Evolutionary conservation across 2,888 invertebrate genomes (phyloP).

Genomic region (Scaptomyza parva): DNA sequence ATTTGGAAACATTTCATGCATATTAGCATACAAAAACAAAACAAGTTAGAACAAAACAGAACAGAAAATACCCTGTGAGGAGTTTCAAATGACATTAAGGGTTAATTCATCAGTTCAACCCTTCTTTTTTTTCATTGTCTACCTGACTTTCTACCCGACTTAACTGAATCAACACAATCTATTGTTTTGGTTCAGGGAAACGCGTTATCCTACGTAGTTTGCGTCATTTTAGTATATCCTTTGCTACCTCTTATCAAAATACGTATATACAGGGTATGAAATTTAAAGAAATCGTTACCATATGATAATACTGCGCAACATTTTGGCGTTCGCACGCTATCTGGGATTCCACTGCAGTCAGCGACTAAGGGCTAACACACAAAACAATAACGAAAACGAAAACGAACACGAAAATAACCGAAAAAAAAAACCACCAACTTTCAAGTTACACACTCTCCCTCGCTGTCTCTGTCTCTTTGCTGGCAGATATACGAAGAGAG

Average conservation of each 20-base stretch:
- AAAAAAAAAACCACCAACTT: background rate
- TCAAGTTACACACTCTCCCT: constrained; percentile 5
- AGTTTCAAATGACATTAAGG: background rate
- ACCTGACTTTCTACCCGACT: background rate
- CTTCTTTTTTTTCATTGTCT: background rate
- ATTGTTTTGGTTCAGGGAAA: background rate
- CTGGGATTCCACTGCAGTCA: constrained; percentile 38
- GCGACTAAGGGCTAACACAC: constrained; percentile 29
- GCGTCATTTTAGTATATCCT: background rate
- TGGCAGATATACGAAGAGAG: constrained; percentile 6
- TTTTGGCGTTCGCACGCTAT: constrained; percentile 49
- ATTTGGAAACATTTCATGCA: constrained; percentile 50
- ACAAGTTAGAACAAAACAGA: background rate
- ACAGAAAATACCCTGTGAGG: constrained; percentile 2
- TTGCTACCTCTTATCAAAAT: background rate
- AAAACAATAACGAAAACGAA: too few species aligned
- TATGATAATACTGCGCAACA: constrained; percentile 34
- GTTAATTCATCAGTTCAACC: background rate
- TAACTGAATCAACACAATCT: background rate
- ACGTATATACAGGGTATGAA: background rate
- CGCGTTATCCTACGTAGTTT: background rate
- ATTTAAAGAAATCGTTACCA: constrained; percentile 14
- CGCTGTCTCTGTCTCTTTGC: constrained; percentile 1
- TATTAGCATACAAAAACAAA: constrained; percentile 28
- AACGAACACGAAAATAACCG: too few species aligned